A percentile compares a stretch with the other conserved stretches of the same genome.
Evolutionary conservation across 2,888 invertebrate genomes (phyloP).

Genomic region (Platerodrilus igneus): DNA sequence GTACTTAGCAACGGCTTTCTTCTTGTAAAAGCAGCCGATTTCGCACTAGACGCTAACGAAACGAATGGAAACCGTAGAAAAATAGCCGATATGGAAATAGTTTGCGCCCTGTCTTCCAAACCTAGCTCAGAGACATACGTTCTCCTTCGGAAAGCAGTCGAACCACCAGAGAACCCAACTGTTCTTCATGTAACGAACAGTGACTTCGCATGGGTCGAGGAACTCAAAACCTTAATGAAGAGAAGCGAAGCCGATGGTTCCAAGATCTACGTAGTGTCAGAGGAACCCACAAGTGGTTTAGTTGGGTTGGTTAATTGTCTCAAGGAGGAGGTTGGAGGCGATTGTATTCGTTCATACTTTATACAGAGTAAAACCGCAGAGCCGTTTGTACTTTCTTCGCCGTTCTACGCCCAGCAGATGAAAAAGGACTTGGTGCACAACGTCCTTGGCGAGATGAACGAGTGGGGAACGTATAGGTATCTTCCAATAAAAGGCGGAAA

Average conservation of each 20-base stretch:
- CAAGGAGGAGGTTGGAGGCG: conserved; percentile 79
- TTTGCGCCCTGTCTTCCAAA: conserved; percentile 61
- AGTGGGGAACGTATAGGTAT: conserved; percentile 87
- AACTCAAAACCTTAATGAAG: conserved; percentile 68
- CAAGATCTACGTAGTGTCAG: conserved; percentile 65
- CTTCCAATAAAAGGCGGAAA: conserved; percentile 56
- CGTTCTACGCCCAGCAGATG: conserved; percentile 58
- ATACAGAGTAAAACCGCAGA: conserved; percentile 60
- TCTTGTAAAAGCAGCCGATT: conserved; percentile 55
- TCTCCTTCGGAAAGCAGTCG: conserved; percentile 57
- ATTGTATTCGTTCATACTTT: conserved; percentile 66
- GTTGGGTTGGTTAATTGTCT: conserved; percentile 89
- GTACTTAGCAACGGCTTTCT: conserved; percentile 70
- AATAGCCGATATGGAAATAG: conserved; percentile 50
- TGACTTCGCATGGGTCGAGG: conserved; percentile 75
- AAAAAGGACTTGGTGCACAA: conserved; percentile 79
- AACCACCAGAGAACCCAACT: conserved; percentile 42
- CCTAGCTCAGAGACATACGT: conserved; percentile 61
- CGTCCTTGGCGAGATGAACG: conserved; percentile 71
- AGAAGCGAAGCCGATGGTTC: conserved; percentile 56
- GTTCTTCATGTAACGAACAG: conserved; percentile 65
- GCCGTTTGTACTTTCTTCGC: conserved; percentile 56
- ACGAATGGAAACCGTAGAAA: conserved; percentile 49
- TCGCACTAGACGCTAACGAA: conserved; percentile 69
- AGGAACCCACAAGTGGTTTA: conserved; percentile 68